Evolutionary conservation across 2,113 vertebrate species (phyloP).

Genomic region (Tauraco erythrolophus): DNA sequence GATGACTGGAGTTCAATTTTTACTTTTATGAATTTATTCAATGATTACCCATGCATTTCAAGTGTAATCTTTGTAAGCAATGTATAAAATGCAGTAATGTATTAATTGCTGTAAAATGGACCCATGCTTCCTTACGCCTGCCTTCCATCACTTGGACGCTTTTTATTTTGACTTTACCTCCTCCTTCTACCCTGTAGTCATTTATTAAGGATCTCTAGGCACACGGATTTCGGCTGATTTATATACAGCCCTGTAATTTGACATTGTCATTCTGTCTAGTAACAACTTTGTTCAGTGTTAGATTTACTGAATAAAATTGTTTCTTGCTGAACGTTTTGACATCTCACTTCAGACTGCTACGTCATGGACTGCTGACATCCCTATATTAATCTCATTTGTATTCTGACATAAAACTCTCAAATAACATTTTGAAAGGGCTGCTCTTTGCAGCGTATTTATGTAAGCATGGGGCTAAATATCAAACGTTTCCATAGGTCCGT

Average conservation of each 20-base stretch:
- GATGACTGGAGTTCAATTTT: conserved; percentile 54
- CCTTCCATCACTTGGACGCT: neutral
- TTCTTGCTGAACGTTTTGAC: conserved; percentile 61
- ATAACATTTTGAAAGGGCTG: neutral
- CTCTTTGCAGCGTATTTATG: neutral
- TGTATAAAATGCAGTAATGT: conserved; percentile 27
- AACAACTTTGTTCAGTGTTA: conserved; percentile 47
- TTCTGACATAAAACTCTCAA: conserved; percentile 32
- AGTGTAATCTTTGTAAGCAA: conserved; percentile 34
- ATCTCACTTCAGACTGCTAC: conserved; percentile 39
- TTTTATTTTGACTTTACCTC: neutral
- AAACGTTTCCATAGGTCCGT: neutral
- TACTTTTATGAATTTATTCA: conserved; percentile 57
- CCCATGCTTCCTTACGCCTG: neutral
- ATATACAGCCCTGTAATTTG: conserved; percentile 58
- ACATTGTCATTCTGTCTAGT: conserved; percentile 54
- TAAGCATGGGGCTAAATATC: neutral
- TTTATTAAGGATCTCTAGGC: conserved; percentile 44
- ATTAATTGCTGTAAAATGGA: conserved; percentile 54
- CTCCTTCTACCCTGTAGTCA: neutral
- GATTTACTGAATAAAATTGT: conserved; percentile 59
- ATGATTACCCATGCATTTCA: conserved; percentile 39
- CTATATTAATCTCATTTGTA: conserved; percentile 62
- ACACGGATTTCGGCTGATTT: conserved; percentile 53
- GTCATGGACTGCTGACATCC: conserved; percentile 57